Base-by-base conservation (phyloP, 2,797 vertebrate species). In the Mus spretus region DNA sequence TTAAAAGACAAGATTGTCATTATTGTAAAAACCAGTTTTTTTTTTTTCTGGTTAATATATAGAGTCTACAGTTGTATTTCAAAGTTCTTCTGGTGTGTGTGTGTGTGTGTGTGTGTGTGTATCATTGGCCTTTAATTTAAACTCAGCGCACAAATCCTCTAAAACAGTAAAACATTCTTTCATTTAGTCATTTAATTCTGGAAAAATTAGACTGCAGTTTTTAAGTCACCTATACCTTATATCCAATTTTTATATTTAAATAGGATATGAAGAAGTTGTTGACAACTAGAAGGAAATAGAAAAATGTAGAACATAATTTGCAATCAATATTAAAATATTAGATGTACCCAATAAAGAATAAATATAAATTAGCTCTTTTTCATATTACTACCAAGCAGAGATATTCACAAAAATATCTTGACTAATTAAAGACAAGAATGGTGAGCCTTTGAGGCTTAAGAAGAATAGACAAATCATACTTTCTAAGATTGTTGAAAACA, bases 141-240 rank as follows among this genome's bases (percentile, higher is more conserved):
- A 61, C 7, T 85, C 31, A 79, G 17, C 34, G 67, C 80, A 7
- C 19, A 88, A 61, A 14, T 53, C 15, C 26, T 26, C 8, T 28
- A 2, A 34, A 80, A 47, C 0, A n/a, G 8, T 75, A 28, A 34
- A 84, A 70, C 53, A 31, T 79, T 3, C 1, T 2, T 65, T 89
- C 37, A 72, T 67, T 83, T 44, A 55, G 37, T 77, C 34, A 72
- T 84, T 96, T 89, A 9, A 89, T 67, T 81, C 89, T 94, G 26
- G 19, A 65, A 65, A 65, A 0, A 4, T 9, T 74, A 75, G 37
- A 24, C 1, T 84, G 74, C 57, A 80, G 9, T 75, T 59, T 24
- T 50, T 85, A 80, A 85, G 8, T 2, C 44, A 72, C 10, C 84
- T 17, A 24, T 40, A 70, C 11, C 15, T 47, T 50, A 80, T 50